Evolutionary conservation across 1,140 invertebrate genomes (phyloP).

Genomic region (Gryon sp.): DNA sequence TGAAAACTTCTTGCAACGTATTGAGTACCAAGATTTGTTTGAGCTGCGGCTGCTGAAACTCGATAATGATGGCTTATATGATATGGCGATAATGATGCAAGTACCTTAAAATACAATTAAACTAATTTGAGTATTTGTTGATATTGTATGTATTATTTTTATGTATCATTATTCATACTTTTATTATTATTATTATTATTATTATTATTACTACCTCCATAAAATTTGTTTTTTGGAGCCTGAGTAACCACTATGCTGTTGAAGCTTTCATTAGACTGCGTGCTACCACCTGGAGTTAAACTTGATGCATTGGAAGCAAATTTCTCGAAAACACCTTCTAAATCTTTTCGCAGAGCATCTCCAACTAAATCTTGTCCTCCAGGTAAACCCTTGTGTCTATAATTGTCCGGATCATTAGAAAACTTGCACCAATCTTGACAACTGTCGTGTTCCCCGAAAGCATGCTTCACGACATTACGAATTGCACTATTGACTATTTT

Average conservation of each 20-base stretch:
- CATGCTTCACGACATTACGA: conserved; percentile 11
- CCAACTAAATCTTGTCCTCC: conserved; percentile 17
- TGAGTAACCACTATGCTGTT: conserved; percentile 23
- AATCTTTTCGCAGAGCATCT: conserved; percentile 1
- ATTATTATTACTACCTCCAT: conserved; percentile 37
- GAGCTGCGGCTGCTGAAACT: conserved; percentile 20
- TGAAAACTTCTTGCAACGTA: conserved; percentile 6
- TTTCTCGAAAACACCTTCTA: conserved; percentile 7
- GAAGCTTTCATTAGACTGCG: conserved; percentile 34
- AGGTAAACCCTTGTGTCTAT: conserved; percentile 17
- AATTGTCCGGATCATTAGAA: conserved; percentile 5
- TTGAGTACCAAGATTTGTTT: conserved; percentile 14
- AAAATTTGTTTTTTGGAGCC: conserved; percentile 43
- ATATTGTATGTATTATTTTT: too few species aligned
- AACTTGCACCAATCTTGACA: conserved; percentile 12
- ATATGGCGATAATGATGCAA: too few species aligned
- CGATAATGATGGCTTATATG: too few species aligned
- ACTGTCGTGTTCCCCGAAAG: conserved; percentile 22
- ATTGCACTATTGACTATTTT: conserved; percentile 15
- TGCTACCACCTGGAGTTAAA: conserved; percentile 22
- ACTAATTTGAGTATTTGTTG: too few species aligned
- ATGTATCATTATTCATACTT: too few species aligned
- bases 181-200: too few species aligned
- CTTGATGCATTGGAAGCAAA: conserved; percentile 11
- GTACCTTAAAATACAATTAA: too few species aligned